phyloP scores from a whole-genome alignment of 1,140 invertebrate genomes.

The Philopotamus ludificatus region DNA sequence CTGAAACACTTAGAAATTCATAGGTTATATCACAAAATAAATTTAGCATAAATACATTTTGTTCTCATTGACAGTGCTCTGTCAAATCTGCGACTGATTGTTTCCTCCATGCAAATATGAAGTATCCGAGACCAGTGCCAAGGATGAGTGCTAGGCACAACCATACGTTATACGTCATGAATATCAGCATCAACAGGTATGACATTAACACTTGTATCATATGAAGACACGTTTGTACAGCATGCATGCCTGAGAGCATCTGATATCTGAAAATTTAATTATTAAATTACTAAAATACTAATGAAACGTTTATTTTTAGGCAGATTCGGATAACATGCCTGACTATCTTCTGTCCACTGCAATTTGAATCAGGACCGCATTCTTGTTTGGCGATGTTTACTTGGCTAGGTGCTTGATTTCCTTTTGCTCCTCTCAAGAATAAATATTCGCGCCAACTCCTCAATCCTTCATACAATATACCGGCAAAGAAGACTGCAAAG shows the following conservation, averaged over 20 bases:
- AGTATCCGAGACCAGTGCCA: slow-evolving; percentile 88
- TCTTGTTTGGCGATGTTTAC: slow-evolving; percentile 63
- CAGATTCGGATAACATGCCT: slow-evolving; percentile 47
- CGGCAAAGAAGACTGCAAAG: slow-evolving; percentile 82
- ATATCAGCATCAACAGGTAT: slow-evolving; percentile 95
- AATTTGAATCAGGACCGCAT: slow-evolving; percentile 63
- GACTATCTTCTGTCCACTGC: slow-evolving; percentile 56
- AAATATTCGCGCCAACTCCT: slow-evolving; percentile 86
- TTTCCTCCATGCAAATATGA: slow-evolving; percentile 92
- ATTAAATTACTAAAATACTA: background rate
- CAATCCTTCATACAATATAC: slow-evolving; percentile 84
- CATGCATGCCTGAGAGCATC: slow-evolving; percentile 78
- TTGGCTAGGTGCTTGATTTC: slow-evolving; percentile 63
- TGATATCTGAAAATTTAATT: slow-evolving; percentile 64
- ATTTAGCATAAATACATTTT: no score
- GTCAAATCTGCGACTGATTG: slow-evolving; percentile 84
- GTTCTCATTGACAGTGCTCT: slow-evolving; percentile 88
- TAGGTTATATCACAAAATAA: no score
- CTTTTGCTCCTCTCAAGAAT: slow-evolving; percentile 72
- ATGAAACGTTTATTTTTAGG: background rate
- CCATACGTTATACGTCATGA: slow-evolving; percentile 98
- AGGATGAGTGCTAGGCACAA: slow-evolving; percentile 86
- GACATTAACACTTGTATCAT: slow-evolving; percentile 86
- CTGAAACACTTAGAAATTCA: no score
- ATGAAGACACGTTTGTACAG: slow-evolving; percentile 87